Evolutionary conservation across 2,888 invertebrate species (phyloP).

Genomic region (Corbicula japonica): DNA sequence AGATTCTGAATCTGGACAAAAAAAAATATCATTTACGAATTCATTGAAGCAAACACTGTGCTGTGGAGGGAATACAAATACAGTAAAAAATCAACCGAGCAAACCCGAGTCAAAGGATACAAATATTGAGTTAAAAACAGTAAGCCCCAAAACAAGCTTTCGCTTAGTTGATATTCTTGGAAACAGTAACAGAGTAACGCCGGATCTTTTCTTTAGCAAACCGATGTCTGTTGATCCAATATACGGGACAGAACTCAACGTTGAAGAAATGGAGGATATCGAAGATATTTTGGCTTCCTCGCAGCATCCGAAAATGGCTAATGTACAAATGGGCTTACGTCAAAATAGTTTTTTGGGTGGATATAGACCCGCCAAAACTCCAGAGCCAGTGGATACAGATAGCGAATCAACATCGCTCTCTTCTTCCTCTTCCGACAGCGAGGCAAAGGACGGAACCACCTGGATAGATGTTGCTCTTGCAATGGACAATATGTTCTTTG

Average conservation of each 20-base stretch:
- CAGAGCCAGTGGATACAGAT: neutral
- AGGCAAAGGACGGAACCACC: slow-evolving; percentile 22
- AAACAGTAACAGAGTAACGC: slow-evolving; percentile 28
- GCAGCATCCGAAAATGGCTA: neutral
- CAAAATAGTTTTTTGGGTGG: neutral
- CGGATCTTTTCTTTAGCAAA: slow-evolving; percentile 26
- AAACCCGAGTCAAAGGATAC: neutral
- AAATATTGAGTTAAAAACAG: neutral
- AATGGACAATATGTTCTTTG: slow-evolving; percentile 63
- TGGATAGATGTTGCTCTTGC: slow-evolving; percentile 65
- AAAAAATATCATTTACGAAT: too few species aligned
- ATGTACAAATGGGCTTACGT: slow-evolving; percentile 15
- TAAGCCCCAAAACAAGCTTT: slow-evolving; percentile 20
- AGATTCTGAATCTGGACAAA: too few species aligned
- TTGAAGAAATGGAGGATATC: slow-evolving; percentile 7
- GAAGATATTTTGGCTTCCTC: too few species aligned
- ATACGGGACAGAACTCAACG: neutral
- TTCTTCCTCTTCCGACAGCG: neutral
- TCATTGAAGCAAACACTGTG: too few species aligned
- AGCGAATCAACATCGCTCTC: neutral
- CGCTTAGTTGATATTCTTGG: slow-evolving; percentile 23
- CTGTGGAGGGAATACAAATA: too few species aligned
- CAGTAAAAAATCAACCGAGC: slow-evolving; percentile 22
- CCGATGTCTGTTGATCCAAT: slow-evolving; percentile 11
- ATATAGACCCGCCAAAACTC: neutral